Conservation (phyloP, 2,888 invertebrate genomes). For the Pogonocherus hispidulus region DNA sequence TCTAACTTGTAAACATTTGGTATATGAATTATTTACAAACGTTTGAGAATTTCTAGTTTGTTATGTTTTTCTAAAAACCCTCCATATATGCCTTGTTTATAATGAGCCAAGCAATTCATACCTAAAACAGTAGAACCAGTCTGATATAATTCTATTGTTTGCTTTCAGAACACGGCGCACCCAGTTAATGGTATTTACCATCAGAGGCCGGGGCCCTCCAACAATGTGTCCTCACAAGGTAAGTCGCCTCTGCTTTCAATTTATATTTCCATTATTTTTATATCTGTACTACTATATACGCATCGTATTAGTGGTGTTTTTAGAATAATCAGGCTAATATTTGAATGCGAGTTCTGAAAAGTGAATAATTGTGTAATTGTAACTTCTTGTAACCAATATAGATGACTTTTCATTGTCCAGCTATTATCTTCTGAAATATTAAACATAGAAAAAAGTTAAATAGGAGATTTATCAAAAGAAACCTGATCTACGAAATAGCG, state of each 20-base stretch:
- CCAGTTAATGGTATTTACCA: conserved; percentile 92
- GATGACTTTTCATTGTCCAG: too few relatives aligned
- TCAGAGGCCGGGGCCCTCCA: conserved; percentile 69
- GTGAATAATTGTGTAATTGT: too few relatives aligned
- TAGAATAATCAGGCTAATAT: not conserved
- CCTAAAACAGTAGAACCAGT: not conserved
- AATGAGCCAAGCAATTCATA: not conserved
- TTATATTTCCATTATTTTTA: not conserved
- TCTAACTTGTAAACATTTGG: too few relatives aligned
- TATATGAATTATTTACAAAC: too few relatives aligned
- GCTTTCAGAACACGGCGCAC: conserved; percentile 87
- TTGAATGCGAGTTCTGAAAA: too few relatives aligned
- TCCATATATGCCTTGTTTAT: not conserved
- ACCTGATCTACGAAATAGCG: too few relatives aligned
- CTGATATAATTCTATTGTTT: conserved; percentile 28
- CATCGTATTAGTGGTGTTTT: not conserved
- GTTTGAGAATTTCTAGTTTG: too few relatives aligned
- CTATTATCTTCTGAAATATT: too few relatives aligned
- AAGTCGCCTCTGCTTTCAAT: conserved; percentile 34
- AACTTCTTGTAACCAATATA: too few relatives aligned
- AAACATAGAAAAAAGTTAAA: too few relatives aligned
- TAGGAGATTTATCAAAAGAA: too few relatives aligned
- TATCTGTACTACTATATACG: not conserved
- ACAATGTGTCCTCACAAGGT: conserved; percentile 62
- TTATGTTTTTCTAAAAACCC: not conserved